These are phyloP conservation scores for Alcis repandata DNA, from an alignment of 2,888 invertebrate genomes.

Conservation along the genomic window DNA sequence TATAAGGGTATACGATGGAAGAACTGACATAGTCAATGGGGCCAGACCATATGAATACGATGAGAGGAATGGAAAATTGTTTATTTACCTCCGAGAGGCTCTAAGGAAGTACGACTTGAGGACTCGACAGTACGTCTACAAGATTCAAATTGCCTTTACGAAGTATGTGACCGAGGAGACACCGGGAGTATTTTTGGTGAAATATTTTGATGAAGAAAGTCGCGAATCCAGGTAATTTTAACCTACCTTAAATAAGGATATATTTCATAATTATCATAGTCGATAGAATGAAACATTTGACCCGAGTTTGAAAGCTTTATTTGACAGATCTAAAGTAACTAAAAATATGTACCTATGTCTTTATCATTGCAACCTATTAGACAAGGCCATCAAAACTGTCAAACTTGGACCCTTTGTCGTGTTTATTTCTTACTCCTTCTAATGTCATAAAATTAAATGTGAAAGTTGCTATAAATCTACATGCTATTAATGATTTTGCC, in stretches of 20 bases:
- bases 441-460: no score
- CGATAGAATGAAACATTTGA: no score
- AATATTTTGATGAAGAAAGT: constrained; percentile 65
- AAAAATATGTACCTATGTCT: no score
- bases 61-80: constrained; percentile 62
- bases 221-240: constrained; percentile 60
- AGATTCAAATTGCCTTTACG: constrained; percentile 67
- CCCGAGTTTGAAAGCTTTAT: no score
- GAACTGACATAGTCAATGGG: constrained; percentile 65
- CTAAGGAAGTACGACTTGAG: constrained; percentile 61
- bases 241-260: neutral
- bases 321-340: no score
- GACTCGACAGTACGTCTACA: constrained; percentile 60
- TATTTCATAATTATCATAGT: no score
- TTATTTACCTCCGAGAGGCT: constrained; percentile 70
- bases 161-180: constrained; percentile 62
- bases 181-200: constrained; percentile 69
- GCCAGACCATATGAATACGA: constrained; percentile 71
- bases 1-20: constrained; percentile 66
- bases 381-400: no score
- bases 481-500: neutral
- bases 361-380: no score
- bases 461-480: neutral
- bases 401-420: no score
- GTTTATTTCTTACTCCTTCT: no score